Evolutionary conservation across 2,888 invertebrate species (phyloP), one percentile per base, ranked within the genome.

Genomic region (Synergus gifuensis): DNA sequence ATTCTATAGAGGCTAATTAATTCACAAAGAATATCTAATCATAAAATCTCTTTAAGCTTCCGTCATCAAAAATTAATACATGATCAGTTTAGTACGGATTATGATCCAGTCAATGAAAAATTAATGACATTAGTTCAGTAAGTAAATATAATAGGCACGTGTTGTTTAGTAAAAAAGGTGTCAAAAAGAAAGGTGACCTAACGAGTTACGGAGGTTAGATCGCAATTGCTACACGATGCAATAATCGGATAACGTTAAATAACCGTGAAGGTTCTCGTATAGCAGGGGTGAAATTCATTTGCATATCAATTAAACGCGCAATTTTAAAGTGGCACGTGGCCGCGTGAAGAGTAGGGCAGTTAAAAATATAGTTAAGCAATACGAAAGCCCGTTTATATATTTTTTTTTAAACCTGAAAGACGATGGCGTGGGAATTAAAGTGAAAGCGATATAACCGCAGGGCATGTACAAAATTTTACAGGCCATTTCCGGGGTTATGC

Each of bases 401-500:
- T 73, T 54, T 16, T 16, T 28, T 28, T 28, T 5, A 9, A 11
- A 5, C 14, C 7, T 3, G 18, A 58, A 58, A 58, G 18, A 62
- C 28, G 62, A 62, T 28, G 12, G 46, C 46, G 69, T 49, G 67
- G 7, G 67, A 67, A 67, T 46, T 46, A 67, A 7, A 22, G 14
- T 28, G 22, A 28, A 14, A 28, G 4, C 14, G 36, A 69, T 69
- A 49, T 28, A 69, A 73, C 36, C 40, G 16, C 40, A 73, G 36
- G 11, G 54, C 36, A n/a, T 73, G 82, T 81, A 79, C 60, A 80
- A 81, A 80, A 84, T 84, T 85, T 86, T 84, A 85, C 84, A 83
- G 82, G 78, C 83, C 82, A 84, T 86, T 86, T 84, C 84, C 80
- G 83, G 81, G 79, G 82, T 81, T 83, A 82, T 84, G 85, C 83